Conservation (phyloP, 2,797 vertebrate species). For the Neosilurus hyrtlii region DNA sequence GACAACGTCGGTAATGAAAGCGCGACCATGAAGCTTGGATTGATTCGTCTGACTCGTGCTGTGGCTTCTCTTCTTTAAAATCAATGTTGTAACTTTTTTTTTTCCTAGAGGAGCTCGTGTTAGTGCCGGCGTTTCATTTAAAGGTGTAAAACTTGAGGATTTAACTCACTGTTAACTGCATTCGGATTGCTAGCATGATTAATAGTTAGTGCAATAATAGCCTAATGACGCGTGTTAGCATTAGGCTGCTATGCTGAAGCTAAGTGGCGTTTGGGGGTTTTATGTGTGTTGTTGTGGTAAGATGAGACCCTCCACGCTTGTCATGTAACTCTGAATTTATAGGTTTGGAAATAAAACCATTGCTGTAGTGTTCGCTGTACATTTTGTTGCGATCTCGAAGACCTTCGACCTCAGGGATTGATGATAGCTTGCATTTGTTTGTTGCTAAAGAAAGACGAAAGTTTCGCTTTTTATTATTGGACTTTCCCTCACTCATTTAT, state of each 20-base stretch:
- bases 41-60: constrained; percentile 34
- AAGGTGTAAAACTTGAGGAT: too few relatives aligned
- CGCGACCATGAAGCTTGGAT: constrained; percentile 28
- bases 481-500: too few relatives aligned
- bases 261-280: background rate
- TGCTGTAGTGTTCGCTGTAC: background rate
- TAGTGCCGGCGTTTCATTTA: background rate
- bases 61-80: constrained; percentile 14
- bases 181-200: background rate
- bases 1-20: constrained; percentile 35
- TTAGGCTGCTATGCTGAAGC: background rate
- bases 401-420: too few relatives aligned
- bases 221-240: background rate
- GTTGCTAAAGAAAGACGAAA: background rate
- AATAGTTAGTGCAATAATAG: background rate
- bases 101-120: background rate
- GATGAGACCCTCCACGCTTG: too few relatives aligned
- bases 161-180: background rate
- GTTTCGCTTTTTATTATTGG: too few relatives aligned
- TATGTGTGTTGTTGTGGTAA: background rate
- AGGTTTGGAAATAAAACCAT: background rate
- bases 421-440: background rate
- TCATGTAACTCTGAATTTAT: background rate
- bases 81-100: background rate
- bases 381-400: background rate